Base-by-base conservation (phyloP, 2,113 vertebrate genomes). In the Miniopterus natalensis region DNA sequence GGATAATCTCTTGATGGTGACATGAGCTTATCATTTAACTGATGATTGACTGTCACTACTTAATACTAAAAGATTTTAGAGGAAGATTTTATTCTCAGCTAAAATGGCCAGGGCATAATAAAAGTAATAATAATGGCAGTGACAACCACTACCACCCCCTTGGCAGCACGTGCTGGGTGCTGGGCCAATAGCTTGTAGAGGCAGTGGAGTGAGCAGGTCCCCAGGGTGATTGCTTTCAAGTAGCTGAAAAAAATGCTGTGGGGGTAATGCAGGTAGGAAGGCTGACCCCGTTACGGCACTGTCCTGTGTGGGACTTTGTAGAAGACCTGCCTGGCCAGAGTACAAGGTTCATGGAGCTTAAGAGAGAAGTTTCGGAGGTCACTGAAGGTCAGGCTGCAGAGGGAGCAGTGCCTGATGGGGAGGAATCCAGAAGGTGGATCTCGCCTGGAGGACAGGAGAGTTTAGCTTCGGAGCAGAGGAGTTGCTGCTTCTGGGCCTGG, bases 231-330 rank as follows among this genome's bases (percentile, higher is more conserved):
- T 2, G 70, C 8, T 14, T 8, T 29, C 66, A 36, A 59, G 2
- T 25, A 36, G 8, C 84, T 40, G 45, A 49, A 61, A 10, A 18
- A 17, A 2, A 36, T 17, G 23, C 42, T n/a, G 31, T 31, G 17
- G 45, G 8, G 59, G 15, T 4, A 0, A 12, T 15, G 6, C 29
- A 18, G 0, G 3, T 42, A n/a, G 31, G 45, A 51, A 14, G 45
- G 6, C 57, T 2, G 0, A 6, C 45, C 70, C 36, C 23, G 1
- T 1, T 3, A 40, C 14, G 25, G 20, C 6, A 2, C 23, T 11
- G 6, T 25, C 29, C 6, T 71, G 2, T 6, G 1, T 5, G 20
- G 49, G 68, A 27, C n/a, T 6, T 59, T 21, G 10, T 40, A 17
- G 73, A 14, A 63, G 71, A 14, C 6, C 27, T 13, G 7, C 57